Evolutionary conservation across 2,888 invertebrate species (phyloP).

Genomic region (Drosophila antonietae): DNA sequence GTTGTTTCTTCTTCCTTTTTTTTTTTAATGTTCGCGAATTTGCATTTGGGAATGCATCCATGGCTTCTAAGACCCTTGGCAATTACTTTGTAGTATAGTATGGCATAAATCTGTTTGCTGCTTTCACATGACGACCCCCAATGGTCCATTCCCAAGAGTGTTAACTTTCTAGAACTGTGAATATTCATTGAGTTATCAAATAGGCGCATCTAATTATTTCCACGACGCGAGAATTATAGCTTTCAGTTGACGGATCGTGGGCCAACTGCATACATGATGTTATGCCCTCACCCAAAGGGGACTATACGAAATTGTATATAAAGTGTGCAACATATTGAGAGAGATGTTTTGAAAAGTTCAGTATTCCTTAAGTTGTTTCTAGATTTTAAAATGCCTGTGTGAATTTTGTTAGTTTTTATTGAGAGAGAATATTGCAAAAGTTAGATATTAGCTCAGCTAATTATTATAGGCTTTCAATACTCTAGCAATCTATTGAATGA

Average conservation of each 20-base stretch:
- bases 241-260: slow-evolving; percentile 50
- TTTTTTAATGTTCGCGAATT: slow-evolving; percentile 42
- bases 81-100: slow-evolving; percentile 36
- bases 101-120: slow-evolving; percentile 54
- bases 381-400: not conserved
- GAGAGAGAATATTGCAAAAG: no score
- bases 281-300: slow-evolving; percentile 7
- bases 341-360: not conserved
- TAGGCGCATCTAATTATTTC: slow-evolving; percentile 56
- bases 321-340: not conserved
- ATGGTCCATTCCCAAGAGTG: slow-evolving; percentile 58
- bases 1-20: not conserved
- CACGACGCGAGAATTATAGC: slow-evolving; percentile 58
- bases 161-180: slow-evolving; percentile 45
- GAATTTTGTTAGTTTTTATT: not conserved
- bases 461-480: not conserved
- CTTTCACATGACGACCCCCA: slow-evolving; percentile 56
- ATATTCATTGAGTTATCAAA: slow-evolving; percentile 68
- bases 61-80: not conserved
- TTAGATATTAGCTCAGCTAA: no score
- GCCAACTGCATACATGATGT: slow-evolving; percentile 22
- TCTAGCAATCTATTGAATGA: not conserved
- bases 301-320: not conserved
- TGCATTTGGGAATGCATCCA: slow-evolving; percentile 57
- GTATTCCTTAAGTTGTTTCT: not conserved